Evolutionary conservation across 1,140 invertebrate genomes (phyloP).

Genomic region (Formica selysi): DNA sequence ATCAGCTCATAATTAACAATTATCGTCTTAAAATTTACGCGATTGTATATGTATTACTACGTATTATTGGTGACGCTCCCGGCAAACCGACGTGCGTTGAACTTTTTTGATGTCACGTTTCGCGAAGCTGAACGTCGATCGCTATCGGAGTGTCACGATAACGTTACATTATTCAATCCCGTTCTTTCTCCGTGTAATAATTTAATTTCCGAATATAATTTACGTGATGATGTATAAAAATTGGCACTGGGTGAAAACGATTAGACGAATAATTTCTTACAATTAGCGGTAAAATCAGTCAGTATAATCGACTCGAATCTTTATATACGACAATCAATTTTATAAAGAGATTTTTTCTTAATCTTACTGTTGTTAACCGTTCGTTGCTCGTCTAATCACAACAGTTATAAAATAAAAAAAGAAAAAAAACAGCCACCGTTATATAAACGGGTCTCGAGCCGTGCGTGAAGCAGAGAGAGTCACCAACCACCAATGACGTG

Average conservation of each 20-base stretch:
- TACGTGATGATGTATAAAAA: constrained; percentile 11
- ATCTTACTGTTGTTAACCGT: background rate
- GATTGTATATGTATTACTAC: constrained; percentile 10
- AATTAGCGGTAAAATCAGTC: background rate
- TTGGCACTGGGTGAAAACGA: background rate
- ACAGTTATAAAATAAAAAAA: background rate
- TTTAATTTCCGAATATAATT: constrained; percentile 17
- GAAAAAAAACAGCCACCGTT: background rate
- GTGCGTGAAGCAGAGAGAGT: background rate
- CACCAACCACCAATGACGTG: constrained; percentile 27
- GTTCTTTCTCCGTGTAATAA: background rate
- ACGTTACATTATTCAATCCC: background rate
- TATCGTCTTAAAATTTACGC: constrained; percentile 47
- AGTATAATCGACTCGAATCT: background rate
- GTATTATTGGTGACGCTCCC: constrained; percentile 23
- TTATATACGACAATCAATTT: background rate
- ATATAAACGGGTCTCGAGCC: background rate
- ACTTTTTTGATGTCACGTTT: background rate
- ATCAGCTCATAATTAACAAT: constrained; percentile 53
- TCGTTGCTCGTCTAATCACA: constrained; percentile 13
- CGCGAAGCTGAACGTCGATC: background rate
- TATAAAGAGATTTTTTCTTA: background rate
- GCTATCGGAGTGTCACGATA: background rate
- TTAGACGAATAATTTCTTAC: constrained; percentile 19
- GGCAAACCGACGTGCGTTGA: background rate